A percentile compares a stretch with the other conserved stretches of the same genome.
Evolutionary conservation across 2,797 vertebrate species (phyloP).

Genomic region (Artibeus jamaicensis): DNA sequence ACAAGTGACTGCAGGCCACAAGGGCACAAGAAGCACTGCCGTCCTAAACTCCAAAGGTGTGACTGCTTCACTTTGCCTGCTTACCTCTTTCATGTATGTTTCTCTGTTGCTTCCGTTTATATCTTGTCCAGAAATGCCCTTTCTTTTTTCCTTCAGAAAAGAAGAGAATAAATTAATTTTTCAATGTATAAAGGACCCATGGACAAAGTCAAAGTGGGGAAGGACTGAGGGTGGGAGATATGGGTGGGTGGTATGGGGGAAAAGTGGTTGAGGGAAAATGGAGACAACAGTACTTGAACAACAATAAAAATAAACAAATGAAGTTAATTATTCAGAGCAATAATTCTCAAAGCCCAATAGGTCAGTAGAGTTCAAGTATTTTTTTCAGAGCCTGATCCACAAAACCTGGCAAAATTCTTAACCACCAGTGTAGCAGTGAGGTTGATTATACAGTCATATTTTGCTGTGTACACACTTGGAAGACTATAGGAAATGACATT

Average conservation of each 20-base stretch:
- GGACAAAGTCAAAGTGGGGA: too few species aligned
- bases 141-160: conserved; percentile 39
- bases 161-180: conserved; percentile 24
- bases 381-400: neutral
- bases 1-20: neutral
- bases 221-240: too few species aligned
- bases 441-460: neutral
- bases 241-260: too few species aligned
- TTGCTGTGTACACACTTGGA: neutral
- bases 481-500: neutral
- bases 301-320: too few species aligned
- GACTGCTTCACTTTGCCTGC: neutral
- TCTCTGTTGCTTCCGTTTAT: fast-evolving
- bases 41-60: neutral
- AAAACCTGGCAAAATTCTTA: neutral
- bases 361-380: neutral
- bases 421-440: neutral
- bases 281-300: too few species aligned
- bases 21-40: neutral
- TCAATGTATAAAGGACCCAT: neutral
- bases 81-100: neutral
- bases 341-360: neutral
- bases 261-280: too few species aligned
- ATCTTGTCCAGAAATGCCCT: neutral
- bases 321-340: too few species aligned